A percentile compares a stretch with the other conserved stretches of the same genome.
Conservation (phyloP, 2,113 vertebrate genomes). For the Etia nguti region DNA sequence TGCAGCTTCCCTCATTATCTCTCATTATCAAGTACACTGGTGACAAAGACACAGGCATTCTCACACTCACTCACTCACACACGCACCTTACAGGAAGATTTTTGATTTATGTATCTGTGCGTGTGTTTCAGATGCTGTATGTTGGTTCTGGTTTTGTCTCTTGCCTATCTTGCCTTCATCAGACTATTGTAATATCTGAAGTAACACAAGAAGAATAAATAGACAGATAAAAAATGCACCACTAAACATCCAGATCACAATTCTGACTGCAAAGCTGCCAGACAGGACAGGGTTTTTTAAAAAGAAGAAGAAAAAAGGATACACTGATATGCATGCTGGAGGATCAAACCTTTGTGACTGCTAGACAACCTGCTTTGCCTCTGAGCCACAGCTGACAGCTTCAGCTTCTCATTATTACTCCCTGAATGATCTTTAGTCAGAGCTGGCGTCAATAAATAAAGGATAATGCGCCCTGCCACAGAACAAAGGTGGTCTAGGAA, state of each 20-base stretch:
- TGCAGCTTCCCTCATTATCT: not conserved
- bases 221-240: not conserved
- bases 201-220: not conserved
- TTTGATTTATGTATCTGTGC: not conserved
- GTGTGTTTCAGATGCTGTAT: not conserved
- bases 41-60: not conserved
- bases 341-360: not conserved
- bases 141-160: not conserved
- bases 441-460: not conserved
- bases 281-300: not conserved
- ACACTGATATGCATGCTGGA: not conserved
- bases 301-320: accelerated
- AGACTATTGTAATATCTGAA: not conserved
- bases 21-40: not conserved
- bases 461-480: not conserved
- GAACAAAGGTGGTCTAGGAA: not conserved
- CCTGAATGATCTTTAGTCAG: not conserved
- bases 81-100: not conserved
- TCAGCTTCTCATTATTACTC: not conserved
- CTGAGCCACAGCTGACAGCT: not conserved
- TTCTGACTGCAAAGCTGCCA: not conserved
- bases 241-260: not conserved
- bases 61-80: accelerated
- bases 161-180: not conserved
- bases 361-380: not conserved